Evolutionary conservation across 2,113 vertebrate genomes (phyloP).

Genomic region (Melanerpes aurifrons): DNA sequence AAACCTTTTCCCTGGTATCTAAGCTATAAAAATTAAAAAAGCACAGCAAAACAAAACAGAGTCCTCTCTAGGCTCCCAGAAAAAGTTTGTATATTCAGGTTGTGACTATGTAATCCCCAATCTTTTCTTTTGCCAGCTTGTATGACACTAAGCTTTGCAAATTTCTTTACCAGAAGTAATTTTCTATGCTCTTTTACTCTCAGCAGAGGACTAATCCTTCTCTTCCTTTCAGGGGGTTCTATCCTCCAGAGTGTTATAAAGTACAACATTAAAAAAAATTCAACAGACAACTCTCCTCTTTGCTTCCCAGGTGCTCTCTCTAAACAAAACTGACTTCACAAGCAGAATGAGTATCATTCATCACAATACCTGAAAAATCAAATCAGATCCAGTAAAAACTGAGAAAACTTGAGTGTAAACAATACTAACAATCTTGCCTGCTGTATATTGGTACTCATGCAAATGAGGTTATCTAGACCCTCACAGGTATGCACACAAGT

Average conservation of each 20-base stretch:
- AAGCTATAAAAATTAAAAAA: not conserved
- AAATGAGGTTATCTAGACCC: not conserved
- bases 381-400: not conserved
- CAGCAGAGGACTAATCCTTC: not conserved
- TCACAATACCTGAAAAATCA: not conserved
- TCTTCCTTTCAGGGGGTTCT: not conserved
- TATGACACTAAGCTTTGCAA: not conserved
- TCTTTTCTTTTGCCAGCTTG: not conserved
- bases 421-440: not conserved
- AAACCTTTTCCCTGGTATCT: not conserved
- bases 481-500: not conserved
- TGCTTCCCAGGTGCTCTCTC: not conserved
- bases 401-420: not conserved
- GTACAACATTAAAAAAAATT: not conserved
- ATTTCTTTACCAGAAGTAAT: not conserved
- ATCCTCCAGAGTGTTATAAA: not conserved
- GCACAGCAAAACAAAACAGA: not conserved
- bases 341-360: not conserved
- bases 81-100: not conserved
- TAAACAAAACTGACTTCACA: not conserved
- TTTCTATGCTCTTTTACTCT: not conserved
- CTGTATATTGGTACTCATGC: not conserved
- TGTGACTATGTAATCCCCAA: not conserved
- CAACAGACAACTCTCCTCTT: not conserved
- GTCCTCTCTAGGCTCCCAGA: not conserved